Evolutionary conservation across 2,888 invertebrate genomes (phyloP).

Genomic region (Hydroisotoma schaefferi): DNA sequence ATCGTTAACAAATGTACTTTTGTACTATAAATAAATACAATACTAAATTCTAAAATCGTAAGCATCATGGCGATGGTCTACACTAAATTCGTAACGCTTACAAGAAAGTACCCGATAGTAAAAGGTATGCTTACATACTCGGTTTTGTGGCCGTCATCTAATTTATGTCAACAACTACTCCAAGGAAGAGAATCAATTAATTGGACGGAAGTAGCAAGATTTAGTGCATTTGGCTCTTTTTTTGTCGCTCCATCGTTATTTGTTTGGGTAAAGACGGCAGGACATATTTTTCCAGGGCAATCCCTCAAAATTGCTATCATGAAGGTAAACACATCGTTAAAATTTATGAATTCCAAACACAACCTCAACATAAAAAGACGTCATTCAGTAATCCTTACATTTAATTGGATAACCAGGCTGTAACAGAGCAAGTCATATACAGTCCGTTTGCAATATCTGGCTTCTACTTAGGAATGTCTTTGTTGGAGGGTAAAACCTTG

Average conservation of each 20-base stretch:
- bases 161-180: conserved; percentile 68
- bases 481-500: conserved; percentile 66
- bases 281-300: conserved; percentile 68
- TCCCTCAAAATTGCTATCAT: conserved; percentile 66
- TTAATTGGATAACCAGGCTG: conserved; percentile 56
- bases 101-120: conserved; percentile 26
- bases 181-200: conserved; percentile 58
- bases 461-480: conserved; percentile 72
- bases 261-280: conserved; percentile 73
- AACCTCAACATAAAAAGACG: neutral
- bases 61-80: conserved; percentile 18
- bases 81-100: conserved; percentile 18
- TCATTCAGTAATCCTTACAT: neutral
- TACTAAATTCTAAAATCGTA: neutral
- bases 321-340: conserved; percentile 58
- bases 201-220: conserved; percentile 62
- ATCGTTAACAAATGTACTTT: neutral
- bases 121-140: conserved; percentile 59
- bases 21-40: neutral
- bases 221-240: conserved; percentile 73
- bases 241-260: conserved; percentile 79
- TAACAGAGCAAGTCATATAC: conserved; percentile 70
- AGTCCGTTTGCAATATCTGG: conserved; percentile 72
- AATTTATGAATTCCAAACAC: neutral
- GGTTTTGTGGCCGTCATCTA: conserved; percentile 61